Base-by-base conservation (phyloP, 1,140 invertebrate species). In the Atta colombica region DNA sequence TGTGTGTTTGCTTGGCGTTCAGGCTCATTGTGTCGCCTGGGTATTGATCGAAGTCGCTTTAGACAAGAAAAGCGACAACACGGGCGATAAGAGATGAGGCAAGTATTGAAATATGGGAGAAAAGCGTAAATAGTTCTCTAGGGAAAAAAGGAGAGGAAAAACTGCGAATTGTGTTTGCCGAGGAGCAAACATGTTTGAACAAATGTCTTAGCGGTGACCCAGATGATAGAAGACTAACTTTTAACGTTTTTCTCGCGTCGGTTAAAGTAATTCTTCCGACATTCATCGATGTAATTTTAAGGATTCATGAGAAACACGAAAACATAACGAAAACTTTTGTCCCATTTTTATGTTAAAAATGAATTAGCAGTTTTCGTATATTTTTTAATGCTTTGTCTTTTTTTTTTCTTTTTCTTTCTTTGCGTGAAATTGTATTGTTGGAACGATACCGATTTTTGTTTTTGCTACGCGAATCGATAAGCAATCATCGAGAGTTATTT, bases 31-130 rank as follows among this genome's bases (percentile, higher is more conserved):
- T 84, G 68, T 84, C 78, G 80, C 25, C 18, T 45, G 55, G 25
- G 31, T 82, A 82, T 84, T 84, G 69, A 84, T 75, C 80, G 69
- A 75, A 75, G 80, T 74, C 14, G 21, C 53, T 82, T 39, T 74
- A 31, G 55, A 75, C 39, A 31, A 75, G 25, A 84, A 74, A 84
- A 75, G 53, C 68, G 12, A 25, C 77, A 68, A 74, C 68, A 21
- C 14, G 16, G 14, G 10, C 55, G 68, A 82, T 51, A 74, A 61
- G 39, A 82, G 53, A 74, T n/a, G 55, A 84, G 18, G 53, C 25
- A 28, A 18, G 58, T 39, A 74, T 61, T 63, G 80, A 75, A 49
- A 84, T 51, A 53, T 35, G 14, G 25, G 2, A 14, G 7, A 60
- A 60, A 74, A 74, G 55, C 53, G 7, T 10, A 45, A 45, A 45